phyloP scores from a whole-genome alignment of 2,797 vertebrate species.

The Sebastes itinus region DNA sequence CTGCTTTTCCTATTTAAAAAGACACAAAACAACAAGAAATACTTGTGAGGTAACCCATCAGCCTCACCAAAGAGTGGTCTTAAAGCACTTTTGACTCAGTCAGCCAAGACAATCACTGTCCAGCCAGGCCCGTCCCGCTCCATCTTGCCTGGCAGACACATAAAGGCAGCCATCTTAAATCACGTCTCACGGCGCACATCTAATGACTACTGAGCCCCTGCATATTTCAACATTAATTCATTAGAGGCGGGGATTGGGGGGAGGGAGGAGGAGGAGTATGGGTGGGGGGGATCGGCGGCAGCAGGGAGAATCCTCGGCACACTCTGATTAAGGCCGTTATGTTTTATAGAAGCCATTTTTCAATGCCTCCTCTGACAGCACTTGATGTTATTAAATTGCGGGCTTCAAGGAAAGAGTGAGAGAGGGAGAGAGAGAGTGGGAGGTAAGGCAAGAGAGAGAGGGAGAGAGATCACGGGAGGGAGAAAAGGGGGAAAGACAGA shows the following conservation, averaged over 20 bases:
- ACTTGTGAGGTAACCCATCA: constrained; percentile 14
- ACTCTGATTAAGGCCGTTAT: constrained; percentile 98
- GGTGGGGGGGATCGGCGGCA: constrained; percentile 69
- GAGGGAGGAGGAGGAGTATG: constrained; percentile 15
- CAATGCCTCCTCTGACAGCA: constrained; percentile 97
- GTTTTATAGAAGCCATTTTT: constrained; percentile 99
- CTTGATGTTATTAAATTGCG: constrained; percentile 98
- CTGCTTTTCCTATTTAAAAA: background rate
- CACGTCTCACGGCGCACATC: constrained; percentile 87
- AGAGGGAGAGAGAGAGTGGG: constrained; percentile 43
- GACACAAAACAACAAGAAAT: constrained; percentile 11
- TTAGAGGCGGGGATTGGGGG: constrained; percentile 90
- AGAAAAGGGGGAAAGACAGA: constrained; percentile 67
- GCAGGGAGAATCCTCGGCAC: constrained; percentile 86
- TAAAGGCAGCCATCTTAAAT: constrained; percentile 84
- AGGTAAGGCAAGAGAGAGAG: constrained; percentile 27
- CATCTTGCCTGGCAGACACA: constrained; percentile 76
- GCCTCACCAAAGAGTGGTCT: constrained; percentile 28
- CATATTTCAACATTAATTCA: constrained; percentile 96
- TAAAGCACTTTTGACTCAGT: constrained; percentile 54
- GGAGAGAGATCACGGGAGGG: constrained; percentile 48
- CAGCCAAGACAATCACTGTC: constrained; percentile 68
- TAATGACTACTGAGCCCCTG: constrained; percentile 96
- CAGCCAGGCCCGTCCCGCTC: constrained; percentile 64
- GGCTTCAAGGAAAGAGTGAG: constrained; percentile 88